phyloP scores from a whole-genome alignment of 2,888 invertebrate genomes.

The Eupithecia dodoneata region DNA sequence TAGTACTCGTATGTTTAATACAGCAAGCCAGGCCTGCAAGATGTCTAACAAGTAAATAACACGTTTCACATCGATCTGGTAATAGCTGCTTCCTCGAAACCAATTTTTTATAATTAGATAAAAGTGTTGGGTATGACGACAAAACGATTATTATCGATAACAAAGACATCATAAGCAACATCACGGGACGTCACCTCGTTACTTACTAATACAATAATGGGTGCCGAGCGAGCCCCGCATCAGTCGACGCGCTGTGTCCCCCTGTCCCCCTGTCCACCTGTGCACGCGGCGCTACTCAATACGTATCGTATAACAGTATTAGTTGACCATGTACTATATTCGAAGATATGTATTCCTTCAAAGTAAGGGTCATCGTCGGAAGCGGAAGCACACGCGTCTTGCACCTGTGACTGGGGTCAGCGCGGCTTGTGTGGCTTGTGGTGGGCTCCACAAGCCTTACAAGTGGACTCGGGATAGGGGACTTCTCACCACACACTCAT shows the following conservation, averaged over 20 bases:
- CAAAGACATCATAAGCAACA: neutral
- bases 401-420: conserved; percentile 69
- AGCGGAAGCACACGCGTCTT: conserved; percentile 74
- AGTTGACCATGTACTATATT: neutral
- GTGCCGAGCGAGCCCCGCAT: neutral
- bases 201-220: neutral
- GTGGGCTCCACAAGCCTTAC: conserved; percentile 69
- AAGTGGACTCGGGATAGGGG: conserved; percentile 56
- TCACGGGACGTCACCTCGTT: neutral
- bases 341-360: neutral
- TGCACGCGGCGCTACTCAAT: neutral
- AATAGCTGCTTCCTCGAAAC: neutral
- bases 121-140: neutral
- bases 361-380: conserved; percentile 46
- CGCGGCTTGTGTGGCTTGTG: conserved; percentile 41
- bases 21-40: neutral
- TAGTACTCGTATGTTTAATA: neutral
- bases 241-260: neutral
- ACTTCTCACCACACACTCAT: neutral
- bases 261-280: neutral
- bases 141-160: neutral
- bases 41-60: neutral
- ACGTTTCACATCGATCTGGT: neutral
- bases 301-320: neutral
- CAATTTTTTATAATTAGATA: neutral